These are phyloP conservation scores for Taeniopygia guttata DNA, from an alignment of 2,797 vertebrate species.

Conservation along the genomic window DNA sequence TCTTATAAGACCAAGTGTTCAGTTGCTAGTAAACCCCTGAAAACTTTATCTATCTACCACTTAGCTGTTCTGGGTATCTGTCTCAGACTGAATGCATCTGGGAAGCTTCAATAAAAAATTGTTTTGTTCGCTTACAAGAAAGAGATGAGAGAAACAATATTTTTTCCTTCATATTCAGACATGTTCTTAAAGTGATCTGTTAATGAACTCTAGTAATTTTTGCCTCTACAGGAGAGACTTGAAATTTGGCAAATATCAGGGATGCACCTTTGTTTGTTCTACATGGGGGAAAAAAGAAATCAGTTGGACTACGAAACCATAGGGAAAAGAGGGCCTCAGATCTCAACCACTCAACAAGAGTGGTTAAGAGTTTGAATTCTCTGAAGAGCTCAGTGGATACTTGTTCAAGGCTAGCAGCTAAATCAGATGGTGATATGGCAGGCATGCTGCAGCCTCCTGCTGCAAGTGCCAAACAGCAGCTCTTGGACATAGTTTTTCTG, in stretches of 20 bases:
- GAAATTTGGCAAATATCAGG: conserved; percentile 1
- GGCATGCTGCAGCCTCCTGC: neutral
- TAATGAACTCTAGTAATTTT: conserved; percentile 1
- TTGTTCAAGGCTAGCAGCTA: neutral
- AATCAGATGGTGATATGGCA: neutral
- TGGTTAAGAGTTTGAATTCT: conserved; percentile 6
- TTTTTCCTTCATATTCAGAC: neutral
- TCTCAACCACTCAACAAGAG: neutral
- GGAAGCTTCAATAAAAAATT: neutral
- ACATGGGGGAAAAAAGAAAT: neutral
- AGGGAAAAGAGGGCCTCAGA: neutral
- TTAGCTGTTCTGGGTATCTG: neutral
- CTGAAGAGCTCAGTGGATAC: conserved; percentile 23
- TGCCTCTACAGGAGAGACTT: neutral
- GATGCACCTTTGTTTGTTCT: conserved; percentile 21
- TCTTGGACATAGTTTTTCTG: neutral
- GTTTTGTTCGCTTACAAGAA: neutral
- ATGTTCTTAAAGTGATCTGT: neutral
- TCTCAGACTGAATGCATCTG: neutral
- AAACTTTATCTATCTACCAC: neutral
- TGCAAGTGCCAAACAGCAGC: neutral
- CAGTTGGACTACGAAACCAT: neutral
- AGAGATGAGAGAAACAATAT: neutral
- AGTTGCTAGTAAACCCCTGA: neutral
- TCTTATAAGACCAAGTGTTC: neutral